These are phyloP conservation scores for Protosalanx chinensis DNA, from an alignment of 2,797 vertebrate species.

Conservation along the genomic window DNA sequence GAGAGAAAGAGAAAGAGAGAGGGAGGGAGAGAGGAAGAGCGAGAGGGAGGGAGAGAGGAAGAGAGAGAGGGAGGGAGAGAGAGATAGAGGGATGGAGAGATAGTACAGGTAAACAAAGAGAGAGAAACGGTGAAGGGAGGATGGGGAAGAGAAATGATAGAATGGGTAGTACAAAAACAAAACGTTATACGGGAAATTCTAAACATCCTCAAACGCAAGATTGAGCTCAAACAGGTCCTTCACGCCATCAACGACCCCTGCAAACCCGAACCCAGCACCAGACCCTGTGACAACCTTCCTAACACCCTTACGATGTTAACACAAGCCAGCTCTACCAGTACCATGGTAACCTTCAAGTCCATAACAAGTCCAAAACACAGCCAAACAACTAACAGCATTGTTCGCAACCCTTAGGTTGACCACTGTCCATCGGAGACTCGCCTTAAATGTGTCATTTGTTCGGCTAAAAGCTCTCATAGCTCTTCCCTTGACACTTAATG, in stretches of 20 bases:
- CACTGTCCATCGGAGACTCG: no score
- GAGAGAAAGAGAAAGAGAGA: no score
- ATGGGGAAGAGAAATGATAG: not conserved
- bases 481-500: no score
- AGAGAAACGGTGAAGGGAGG: not conserved
- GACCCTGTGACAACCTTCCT: not conserved
- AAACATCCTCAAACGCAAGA: not conserved
- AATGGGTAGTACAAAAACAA: not conserved
- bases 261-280: not conserved
- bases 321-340: no score
- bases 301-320: not conserved
- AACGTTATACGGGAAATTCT: not conserved
- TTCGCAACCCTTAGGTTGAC: no score
- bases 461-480: no score
- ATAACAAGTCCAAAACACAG: conserved; percentile 13
- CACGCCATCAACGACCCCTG: not conserved
- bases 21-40: no score
- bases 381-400: not conserved
- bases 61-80: no score
- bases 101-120: not conserved
- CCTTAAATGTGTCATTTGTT: no score
- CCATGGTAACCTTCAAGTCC: not conserved
- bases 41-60: no score
- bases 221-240: not conserved
- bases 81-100: no score